A percentile compares a stretch with the other conserved stretches of the same genome.
phyloP scores from a whole-genome alignment of 2,113 vertebrate species.

The Eretmochelys imbricata region DNA sequence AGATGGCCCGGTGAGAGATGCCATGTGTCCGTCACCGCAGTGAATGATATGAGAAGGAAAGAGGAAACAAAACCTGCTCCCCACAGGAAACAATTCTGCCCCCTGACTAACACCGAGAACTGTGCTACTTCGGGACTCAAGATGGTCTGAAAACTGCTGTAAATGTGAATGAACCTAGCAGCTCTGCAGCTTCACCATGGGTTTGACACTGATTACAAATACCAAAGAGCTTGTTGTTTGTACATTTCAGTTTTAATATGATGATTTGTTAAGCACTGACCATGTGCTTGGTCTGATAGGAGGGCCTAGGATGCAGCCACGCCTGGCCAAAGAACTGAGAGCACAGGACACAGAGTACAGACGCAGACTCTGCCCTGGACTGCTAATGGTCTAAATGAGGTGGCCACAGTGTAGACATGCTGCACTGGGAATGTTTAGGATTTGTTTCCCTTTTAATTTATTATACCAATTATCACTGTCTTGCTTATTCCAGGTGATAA shows the following conservation, averaged over 20 bases:
- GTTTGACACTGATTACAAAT: accelerated
- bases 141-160: not conserved
- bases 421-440: not conserved
- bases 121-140: not conserved
- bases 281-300: not conserved
- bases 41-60: conserved; percentile 28
- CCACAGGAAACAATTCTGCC: not conserved
- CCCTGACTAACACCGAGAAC: not conserved
- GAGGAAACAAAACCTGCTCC: not conserved
- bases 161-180: not conserved
- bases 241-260: not conserved
- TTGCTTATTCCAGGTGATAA: not conserved
- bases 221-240: not conserved
- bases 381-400: not conserved
- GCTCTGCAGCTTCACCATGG: not conserved
- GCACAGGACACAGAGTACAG: accelerated
- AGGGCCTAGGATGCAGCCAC: not conserved
- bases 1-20: not conserved
- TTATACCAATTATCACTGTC: not conserved
- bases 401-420: not conserved
- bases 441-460: not conserved
- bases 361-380: not conserved
- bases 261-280: not conserved
- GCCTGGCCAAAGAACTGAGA: not conserved
- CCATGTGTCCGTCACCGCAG: not conserved